phyloP scores from a whole-genome alignment of 2,888 invertebrate genomes.

The Apamea monoglypha region DNA sequence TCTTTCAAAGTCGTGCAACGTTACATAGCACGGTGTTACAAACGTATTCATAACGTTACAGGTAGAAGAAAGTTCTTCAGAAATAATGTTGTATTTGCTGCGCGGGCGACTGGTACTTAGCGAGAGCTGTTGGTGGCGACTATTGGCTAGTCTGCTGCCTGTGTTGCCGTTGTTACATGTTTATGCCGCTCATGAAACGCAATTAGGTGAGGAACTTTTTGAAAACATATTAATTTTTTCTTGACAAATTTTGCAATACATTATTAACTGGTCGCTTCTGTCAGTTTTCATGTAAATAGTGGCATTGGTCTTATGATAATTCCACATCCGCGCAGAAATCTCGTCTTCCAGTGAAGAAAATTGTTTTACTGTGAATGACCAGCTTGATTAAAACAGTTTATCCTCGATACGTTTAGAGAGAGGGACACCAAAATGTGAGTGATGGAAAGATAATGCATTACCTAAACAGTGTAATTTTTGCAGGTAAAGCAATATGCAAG shows the following conservation, averaged over 20 bases:
- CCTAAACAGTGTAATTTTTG: slow-evolving; percentile 39
- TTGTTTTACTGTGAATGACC: background rate
- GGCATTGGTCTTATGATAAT: background rate
- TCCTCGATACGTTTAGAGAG: too few relatives aligned
- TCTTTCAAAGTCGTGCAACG: background rate
- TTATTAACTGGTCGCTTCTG: background rate
- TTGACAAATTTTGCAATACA: background rate
- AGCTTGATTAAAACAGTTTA: background rate
- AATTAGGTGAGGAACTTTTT: slow-evolving; percentile 74
- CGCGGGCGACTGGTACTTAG: slow-evolving; percentile 92
- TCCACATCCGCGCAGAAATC: background rate
- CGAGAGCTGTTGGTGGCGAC: slow-evolving; percentile 91
- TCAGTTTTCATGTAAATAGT: background rate
- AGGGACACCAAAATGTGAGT: background rate
- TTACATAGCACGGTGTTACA: background rate
- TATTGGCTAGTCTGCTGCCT: slow-evolving; percentile 90
- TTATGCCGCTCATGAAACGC: slow-evolving; percentile 88
- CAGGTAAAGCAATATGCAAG: slow-evolving; percentile 91
- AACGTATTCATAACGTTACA: slow-evolving; percentile 69
- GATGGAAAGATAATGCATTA: background rate
- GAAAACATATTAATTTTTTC: background rate
- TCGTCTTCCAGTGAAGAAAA: background rate
- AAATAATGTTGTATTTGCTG: slow-evolving; percentile 91
- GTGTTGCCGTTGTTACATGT: slow-evolving; percentile 91
- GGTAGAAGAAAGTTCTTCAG: slow-evolving; percentile 90